A percentile compares a stretch with the other conserved stretches of the same genome.
These are phyloP conservation scores for Cynocephalus volans DNA, from an alignment of 2,113 vertebrate genomes.

Conservation along the genomic window DNA sequence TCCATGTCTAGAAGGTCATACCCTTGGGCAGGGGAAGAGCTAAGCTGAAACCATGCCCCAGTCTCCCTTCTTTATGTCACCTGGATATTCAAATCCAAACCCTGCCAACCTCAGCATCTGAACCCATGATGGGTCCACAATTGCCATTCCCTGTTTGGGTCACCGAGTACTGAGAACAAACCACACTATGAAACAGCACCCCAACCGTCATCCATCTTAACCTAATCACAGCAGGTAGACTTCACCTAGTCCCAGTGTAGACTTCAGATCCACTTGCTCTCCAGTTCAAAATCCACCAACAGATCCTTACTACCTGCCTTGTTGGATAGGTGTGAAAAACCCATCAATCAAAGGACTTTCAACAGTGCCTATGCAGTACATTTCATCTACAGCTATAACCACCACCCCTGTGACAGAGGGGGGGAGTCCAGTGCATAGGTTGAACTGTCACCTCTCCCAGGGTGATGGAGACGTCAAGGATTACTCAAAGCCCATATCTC, in stretches of 20 bases:
- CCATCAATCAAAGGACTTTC: background rate
- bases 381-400: background rate
- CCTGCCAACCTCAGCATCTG: background rate
- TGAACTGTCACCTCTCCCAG: too few species aligned
- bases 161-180: background rate
- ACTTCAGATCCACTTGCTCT: background rate
- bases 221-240: too few species aligned
- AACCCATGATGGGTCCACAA: background rate
- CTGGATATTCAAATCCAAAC: background rate
- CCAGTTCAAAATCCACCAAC: background rate
- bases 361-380: background rate
- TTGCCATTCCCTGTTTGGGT: background rate
- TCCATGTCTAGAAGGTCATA: background rate
- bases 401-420: fast-evolving
- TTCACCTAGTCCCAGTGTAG: too few species aligned
- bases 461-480: too few species aligned
- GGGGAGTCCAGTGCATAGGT: background rate
- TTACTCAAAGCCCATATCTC: too few species aligned
- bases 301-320: background rate
- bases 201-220: background rate
- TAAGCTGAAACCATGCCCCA: background rate
- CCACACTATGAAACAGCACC: background rate
- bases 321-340: background rate
- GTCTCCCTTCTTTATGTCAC: background rate
- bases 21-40: background rate